Conservation (phyloP, 2,113 vertebrate species). For the Anser cygnoides region DNA sequence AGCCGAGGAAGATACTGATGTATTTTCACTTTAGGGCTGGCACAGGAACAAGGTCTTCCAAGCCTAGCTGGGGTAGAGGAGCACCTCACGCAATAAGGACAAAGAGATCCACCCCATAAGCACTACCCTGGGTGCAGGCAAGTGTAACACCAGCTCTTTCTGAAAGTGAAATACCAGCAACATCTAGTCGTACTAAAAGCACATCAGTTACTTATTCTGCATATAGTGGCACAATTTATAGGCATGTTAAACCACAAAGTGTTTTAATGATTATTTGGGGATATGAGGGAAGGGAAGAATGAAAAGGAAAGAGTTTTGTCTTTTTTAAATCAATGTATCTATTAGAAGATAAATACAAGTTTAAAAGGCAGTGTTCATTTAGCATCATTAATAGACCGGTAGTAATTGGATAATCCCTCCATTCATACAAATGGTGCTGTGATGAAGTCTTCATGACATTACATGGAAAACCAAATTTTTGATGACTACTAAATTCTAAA, state of each 20-base stretch:
- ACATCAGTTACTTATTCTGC: background rate
- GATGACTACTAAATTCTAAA: background rate
- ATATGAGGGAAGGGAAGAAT: background rate
- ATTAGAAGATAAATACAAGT: background rate
- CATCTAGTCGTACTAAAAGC: background rate
- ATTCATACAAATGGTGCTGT: background rate
- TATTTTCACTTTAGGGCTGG: background rate
- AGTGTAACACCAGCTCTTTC: background rate
- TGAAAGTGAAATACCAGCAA: background rate
- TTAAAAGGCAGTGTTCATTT: background rate
- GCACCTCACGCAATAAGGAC: background rate
- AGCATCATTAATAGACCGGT: background rate
- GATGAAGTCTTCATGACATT: background rate
- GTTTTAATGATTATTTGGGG: slow-evolving; percentile 29
- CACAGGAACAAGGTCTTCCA: background rate
- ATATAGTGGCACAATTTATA: background rate
- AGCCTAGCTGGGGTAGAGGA: background rate
- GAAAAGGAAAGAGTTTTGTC: background rate
- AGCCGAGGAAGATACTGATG: background rate
- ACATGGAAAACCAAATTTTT: background rate
- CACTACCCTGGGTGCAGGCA: background rate
- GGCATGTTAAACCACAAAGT: background rate
- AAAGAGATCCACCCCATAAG: background rate
- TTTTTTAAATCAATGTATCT: background rate
- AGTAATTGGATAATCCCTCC: background rate